These are phyloP conservation scores for Carposina sasakii DNA, from an alignment of 1,140 invertebrate genomes.

Conservation along the genomic window DNA sequence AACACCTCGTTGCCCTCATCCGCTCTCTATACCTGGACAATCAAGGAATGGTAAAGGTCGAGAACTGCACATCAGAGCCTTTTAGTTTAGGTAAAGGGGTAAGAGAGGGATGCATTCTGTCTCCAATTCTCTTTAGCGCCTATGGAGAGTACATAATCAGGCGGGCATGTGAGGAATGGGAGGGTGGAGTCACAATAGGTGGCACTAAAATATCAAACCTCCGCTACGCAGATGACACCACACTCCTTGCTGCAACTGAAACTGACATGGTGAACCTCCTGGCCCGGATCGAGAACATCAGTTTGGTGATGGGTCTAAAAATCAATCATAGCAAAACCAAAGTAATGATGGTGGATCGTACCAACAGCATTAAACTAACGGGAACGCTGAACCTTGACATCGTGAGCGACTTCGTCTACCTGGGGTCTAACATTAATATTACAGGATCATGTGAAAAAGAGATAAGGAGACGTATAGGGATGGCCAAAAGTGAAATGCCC, in stretches of 20 bases:
- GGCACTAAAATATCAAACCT: constrained; percentile 23
- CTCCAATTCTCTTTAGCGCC: too few species aligned
- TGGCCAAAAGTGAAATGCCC: not conserved
- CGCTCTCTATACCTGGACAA: constrained; percentile 5
- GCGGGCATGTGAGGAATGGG: too few species aligned
- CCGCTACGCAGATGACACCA: constrained; percentile 31
- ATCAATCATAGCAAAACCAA: not conserved
- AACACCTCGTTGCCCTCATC: constrained; percentile 8
- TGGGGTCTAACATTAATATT: constrained; percentile 1
- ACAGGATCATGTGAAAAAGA: not conserved
- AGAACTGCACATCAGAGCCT: not conserved
- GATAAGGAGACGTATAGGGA: not conserved
- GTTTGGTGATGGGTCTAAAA: not conserved
- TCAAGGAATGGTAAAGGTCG: constrained; percentile 6
- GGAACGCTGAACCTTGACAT: not conserved
- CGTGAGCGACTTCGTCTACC: not conserved
- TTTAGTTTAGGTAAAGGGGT: too few species aligned
- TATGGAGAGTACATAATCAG: too few species aligned
- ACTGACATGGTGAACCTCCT: not conserved
- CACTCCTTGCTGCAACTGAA: constrained; percentile 18
- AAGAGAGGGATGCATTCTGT: too few species aligned
- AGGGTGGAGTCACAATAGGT: constrained; percentile 26
- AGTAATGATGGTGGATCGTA: not conserved
- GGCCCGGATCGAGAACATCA: not conserved
- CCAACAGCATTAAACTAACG: not conserved